phyloP scores from a whole-genome alignment of 2,888 invertebrate genomes.

The Chydorus sphaericus region DNA sequence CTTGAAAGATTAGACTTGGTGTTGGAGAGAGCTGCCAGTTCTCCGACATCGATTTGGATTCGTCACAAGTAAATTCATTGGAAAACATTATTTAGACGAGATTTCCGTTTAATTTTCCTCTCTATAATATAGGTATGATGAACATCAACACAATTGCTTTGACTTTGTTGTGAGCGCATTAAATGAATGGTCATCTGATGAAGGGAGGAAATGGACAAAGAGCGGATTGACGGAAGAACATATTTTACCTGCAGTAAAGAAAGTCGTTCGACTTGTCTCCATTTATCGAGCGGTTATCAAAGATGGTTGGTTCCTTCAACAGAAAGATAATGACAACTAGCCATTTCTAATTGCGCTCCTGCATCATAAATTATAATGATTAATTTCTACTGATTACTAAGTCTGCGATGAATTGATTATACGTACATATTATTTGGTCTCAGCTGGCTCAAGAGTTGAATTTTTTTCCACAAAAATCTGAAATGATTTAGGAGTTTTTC shows the following conservation, averaged over 20 bases:
- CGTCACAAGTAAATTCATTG: no score
- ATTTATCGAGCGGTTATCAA: background rate
- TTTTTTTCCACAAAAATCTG: no score
- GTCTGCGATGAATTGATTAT: no score
- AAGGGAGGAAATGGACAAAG: background rate
- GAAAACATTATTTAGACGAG: no score
- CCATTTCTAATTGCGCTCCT: no score
- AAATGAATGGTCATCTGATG: background rate
- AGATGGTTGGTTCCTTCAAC: background rate
- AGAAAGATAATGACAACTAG: background rate
- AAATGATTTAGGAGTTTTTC: no score
- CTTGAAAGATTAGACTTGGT: background rate
- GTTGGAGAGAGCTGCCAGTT: background rate
- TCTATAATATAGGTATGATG: background rate
- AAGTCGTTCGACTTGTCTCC: background rate
- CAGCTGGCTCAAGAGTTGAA: no score
- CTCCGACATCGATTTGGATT: no score
- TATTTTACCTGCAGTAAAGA: background rate
- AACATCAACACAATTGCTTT: background rate
- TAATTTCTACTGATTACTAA: no score
- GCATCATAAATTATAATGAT: no score
- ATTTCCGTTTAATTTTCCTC: background rate
- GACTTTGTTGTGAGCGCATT: background rate
- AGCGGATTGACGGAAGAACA: background rate
- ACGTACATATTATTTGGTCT: no score